Evolutionary conservation across 1,140 invertebrate genomes (phyloP).

Genomic region (Heliconius nattereri): DNA sequence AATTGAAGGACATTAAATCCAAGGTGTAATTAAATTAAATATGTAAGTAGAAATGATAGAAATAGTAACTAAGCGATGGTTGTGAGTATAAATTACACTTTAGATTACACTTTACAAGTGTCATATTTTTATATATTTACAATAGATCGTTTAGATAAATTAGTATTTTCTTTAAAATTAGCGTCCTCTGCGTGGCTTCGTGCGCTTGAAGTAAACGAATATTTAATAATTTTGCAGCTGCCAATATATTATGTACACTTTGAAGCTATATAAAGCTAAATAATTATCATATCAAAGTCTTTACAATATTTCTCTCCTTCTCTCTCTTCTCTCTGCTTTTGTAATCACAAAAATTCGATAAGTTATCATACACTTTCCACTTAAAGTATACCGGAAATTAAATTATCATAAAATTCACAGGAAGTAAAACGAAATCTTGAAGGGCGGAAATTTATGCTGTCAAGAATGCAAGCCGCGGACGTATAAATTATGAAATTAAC

Average conservation of each 20-base stretch:
- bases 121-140: too few relatives aligned
- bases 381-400: slow-evolving; percentile 21
- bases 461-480: slow-evolving; percentile 34
- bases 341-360: neutral
- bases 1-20: too few relatives aligned
- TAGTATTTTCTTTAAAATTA: too few relatives aligned
- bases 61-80: too few relatives aligned
- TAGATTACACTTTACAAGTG: too few relatives aligned
- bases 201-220: too few relatives aligned
- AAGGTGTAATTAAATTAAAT: too few relatives aligned
- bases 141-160: too few relatives aligned
- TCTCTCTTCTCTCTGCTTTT: neutral
- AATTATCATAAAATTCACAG: slow-evolving; percentile 31
- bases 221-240: too few relatives aligned
- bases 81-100: too few relatives aligned
- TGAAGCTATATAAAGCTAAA: neutral
- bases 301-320: neutral
- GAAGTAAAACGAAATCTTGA: slow-evolving; percentile 27
- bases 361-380: slow-evolving; percentile 19
- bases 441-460: slow-evolving; percentile 34
- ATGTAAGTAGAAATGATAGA: too few relatives aligned
- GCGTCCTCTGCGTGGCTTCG: too few relatives aligned
- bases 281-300: neutral
- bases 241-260: neutral
- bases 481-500: slow-evolving; percentile 39